Conservation (phyloP, 2,888 invertebrate genomes). For the Parasteatoda lunata region DNA sequence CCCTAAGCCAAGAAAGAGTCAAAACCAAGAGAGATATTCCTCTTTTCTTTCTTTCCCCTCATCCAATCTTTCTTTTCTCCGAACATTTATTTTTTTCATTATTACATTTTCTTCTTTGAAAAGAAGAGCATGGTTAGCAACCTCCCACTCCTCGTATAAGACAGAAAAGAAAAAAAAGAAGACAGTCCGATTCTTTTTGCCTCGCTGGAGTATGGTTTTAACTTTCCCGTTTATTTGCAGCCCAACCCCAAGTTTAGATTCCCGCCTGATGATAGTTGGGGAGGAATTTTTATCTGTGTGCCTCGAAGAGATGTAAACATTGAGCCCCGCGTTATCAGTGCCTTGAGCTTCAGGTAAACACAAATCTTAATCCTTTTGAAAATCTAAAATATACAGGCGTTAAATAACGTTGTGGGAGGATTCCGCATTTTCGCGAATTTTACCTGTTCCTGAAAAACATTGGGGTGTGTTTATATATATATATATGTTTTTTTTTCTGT, state of each 20-base stretch:
- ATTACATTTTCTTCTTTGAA: constrained; percentile 8
- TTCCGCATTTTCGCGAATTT: too few relatives aligned
- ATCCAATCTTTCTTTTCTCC: background rate
- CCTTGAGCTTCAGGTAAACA: constrained; percentile 25
- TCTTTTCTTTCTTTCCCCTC: constrained; percentile 9
- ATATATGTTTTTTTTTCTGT: too few relatives aligned
- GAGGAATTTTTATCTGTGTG: too few relatives aligned
- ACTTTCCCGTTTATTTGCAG: constrained; percentile 34
- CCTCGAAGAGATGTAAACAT: constrained; percentile 18
- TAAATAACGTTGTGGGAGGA: constrained; percentile 19
- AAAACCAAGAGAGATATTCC: background rate
- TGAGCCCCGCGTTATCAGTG: constrained; percentile 9
- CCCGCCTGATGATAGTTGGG: background rate
- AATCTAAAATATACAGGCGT: constrained; percentile 26
- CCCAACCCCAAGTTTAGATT: background rate
- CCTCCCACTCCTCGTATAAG: constrained; percentile 15
- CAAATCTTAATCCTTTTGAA: constrained; percentile 36
- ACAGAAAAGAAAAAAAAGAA: constrained; percentile 15
- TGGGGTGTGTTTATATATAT: too few relatives aligned
- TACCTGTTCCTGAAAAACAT: too few relatives aligned
- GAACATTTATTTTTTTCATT: background rate
- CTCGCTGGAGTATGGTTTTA: constrained; percentile 16
- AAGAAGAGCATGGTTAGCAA: constrained; percentile 34
- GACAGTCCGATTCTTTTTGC: background rate
- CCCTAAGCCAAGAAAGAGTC: background rate